Conservation (phyloP, 2,888 invertebrate species). For the Junonia oenone region DNA sequence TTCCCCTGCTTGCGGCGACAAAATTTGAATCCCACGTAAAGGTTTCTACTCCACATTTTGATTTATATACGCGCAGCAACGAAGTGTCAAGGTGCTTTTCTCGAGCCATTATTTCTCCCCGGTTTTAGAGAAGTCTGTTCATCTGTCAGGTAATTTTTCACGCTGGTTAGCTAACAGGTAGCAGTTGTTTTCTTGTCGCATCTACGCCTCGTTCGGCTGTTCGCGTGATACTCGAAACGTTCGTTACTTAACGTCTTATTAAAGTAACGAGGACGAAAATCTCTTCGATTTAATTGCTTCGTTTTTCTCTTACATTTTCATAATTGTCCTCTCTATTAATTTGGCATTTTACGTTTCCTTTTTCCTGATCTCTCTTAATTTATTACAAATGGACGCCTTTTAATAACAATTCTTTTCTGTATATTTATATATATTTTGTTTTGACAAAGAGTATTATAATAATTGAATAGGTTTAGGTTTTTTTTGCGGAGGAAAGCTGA, state of each 20-base stretch:
- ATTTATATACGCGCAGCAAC: constrained; percentile 23
- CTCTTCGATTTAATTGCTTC: constrained; percentile 13
- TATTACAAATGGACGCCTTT: background rate
- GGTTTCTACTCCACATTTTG: constrained; percentile 19
- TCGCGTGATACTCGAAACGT: constrained; percentile 5
- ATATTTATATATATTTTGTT: too few relatives aligned
- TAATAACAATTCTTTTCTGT: too few relatives aligned
- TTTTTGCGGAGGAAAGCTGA: background rate
- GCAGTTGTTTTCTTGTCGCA: constrained; percentile 17
- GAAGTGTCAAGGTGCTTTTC: constrained; percentile 24
- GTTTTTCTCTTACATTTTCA: constrained; percentile 10
- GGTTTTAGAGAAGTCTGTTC: constrained; percentile 22
- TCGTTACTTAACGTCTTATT: constrained; percentile 17
- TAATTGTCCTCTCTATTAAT: constrained; percentile 11
- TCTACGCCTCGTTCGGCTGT: constrained; percentile 13
- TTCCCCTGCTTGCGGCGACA: constrained; percentile 34
- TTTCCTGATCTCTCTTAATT: background rate
- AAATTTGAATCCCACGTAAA: constrained; percentile 42
- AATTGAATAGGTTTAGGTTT: too few relatives aligned
- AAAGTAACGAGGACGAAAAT: constrained; percentile 7
- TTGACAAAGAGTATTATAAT: too few relatives aligned
- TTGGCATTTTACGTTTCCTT: constrained; percentile 7
- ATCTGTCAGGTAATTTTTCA: constrained; percentile 28
- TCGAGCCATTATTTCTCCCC: constrained; percentile 19
- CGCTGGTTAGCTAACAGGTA: constrained; percentile 20